Evolutionary conservation across 1,140 invertebrate species (phyloP).

Genomic region (Plodia interpunctella): DNA sequence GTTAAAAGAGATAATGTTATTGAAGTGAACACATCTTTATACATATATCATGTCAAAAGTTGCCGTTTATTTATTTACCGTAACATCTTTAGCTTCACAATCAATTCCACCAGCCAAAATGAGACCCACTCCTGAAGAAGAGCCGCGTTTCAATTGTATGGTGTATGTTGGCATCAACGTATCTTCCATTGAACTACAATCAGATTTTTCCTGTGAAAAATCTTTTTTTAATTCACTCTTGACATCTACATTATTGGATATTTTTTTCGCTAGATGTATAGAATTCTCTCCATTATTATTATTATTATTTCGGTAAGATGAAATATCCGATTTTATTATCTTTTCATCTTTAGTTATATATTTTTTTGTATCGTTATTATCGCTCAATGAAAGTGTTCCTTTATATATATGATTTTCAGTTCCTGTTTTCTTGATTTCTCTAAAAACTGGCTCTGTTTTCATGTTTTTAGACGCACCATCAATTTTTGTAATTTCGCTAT

Average conservation of each 20-base stretch:
- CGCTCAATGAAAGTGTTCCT: neutral
- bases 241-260: neutral
- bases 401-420: slow-evolving; percentile 34
- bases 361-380: slow-evolving; percentile 17
- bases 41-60: neutral
- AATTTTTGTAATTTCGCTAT: slow-evolving; percentile 37
- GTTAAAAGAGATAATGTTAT: slow-evolving; percentile 23
- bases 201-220: slow-evolving; percentile 24
- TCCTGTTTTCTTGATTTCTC: slow-evolving; percentile 50
- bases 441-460: slow-evolving; percentile 44
- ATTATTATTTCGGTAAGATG: neutral
- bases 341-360: slow-evolving; percentile 15
- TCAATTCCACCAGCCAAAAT: slow-evolving; percentile 92
- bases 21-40: neutral
- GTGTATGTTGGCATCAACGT: slow-evolving; percentile 37
- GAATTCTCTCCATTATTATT: neutral
- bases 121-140: slow-evolving; percentile 88
- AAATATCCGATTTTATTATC: neutral
- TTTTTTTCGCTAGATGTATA: neutral
- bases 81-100: slow-evolving; percentile 94
- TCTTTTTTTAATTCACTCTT: slow-evolving; percentile 19
- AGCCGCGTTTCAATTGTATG: slow-evolving; percentile 60
- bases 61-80: slow-evolving; percentile 77
- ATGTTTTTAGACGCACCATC: slow-evolving; percentile 45
- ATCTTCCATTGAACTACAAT: slow-evolving; percentile 24